A percentile compares a stretch with the other conserved stretches of the same genome.
Evolutionary conservation across 2,797 vertebrate genomes (phyloP).

Genomic region (Nyctalus aviator): DNA sequence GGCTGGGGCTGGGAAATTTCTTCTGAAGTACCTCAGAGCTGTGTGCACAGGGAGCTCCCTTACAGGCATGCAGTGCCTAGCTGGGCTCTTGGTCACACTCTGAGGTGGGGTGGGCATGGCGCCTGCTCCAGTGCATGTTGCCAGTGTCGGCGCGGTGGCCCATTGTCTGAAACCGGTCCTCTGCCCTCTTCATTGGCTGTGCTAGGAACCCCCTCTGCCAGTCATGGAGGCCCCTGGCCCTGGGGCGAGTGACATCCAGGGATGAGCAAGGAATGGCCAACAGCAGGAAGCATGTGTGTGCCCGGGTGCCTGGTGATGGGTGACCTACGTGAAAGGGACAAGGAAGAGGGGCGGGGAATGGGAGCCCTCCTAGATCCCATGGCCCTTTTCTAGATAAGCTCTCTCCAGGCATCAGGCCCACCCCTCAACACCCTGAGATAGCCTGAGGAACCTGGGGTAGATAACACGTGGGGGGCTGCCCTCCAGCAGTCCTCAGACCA

Average conservation of each 20-base stretch:
- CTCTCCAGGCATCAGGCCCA: neutral
- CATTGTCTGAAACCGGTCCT: neutral
- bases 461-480: neutral
- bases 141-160: fast-evolving
- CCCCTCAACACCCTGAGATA: fast-evolving
- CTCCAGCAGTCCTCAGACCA: neutral
- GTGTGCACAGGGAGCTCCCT: neutral
- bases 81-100: neutral
- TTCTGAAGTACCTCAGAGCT: neutral
- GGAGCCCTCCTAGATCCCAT: neutral
- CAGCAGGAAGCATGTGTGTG: neutral
- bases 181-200: neutral
- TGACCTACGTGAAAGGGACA: neutral
- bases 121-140: neutral
- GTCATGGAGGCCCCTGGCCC: neutral
- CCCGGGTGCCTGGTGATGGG: neutral
- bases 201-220: neutral
- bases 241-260: neutral
- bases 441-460: neutral
- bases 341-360: slow-evolving; percentile 57
- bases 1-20: neutral
- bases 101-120: neutral
- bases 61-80: fast-evolving
- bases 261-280: neutral
- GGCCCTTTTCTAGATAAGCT: neutral